Conservation (phyloP, 2,888 invertebrate species). For the Acanthosepion lycidas region DNA sequence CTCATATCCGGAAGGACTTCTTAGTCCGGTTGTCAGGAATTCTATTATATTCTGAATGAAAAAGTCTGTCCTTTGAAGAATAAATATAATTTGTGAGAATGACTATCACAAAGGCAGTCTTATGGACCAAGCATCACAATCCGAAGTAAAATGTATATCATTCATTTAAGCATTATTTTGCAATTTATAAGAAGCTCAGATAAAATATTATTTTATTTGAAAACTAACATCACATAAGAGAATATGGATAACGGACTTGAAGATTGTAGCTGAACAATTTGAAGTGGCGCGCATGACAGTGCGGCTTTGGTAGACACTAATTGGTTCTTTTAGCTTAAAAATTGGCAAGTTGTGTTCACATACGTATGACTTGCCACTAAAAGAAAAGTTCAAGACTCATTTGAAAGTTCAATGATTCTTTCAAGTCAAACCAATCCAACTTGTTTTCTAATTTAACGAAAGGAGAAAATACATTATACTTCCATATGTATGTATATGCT, state of each 20-base stretch:
- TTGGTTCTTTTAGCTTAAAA: not conserved
- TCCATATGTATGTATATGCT: not conserved
- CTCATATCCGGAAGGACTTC: too few relatives aligned
- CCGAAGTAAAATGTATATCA: too few relatives aligned
- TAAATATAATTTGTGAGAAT: too few relatives aligned
- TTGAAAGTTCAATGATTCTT: slow-evolving; percentile 21
- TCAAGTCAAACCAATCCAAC: slow-evolving; percentile 22
- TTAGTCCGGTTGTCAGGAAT: too few relatives aligned
- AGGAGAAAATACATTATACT: not conserved
- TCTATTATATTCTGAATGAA: too few relatives aligned
- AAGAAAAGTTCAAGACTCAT: not conserved
- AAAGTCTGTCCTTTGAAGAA: too few relatives aligned
- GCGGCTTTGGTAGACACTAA: not conserved
- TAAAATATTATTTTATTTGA: too few relatives aligned
- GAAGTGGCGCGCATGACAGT: not conserved
- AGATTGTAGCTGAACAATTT: not conserved
- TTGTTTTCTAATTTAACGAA: not conserved
- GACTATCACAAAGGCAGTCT: too few relatives aligned
- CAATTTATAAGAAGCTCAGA: too few relatives aligned
- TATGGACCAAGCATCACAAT: too few relatives aligned
- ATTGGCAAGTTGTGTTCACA: not conserved
- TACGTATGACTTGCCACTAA: not conserved
- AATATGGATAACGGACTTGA: not conserved
- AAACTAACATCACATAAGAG: too few relatives aligned
- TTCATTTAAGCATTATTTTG: too few relatives aligned